Evolutionary conservation across 2,113 vertebrate genomes (phyloP).

Genomic region (Eptesicus fuscus): DNA sequence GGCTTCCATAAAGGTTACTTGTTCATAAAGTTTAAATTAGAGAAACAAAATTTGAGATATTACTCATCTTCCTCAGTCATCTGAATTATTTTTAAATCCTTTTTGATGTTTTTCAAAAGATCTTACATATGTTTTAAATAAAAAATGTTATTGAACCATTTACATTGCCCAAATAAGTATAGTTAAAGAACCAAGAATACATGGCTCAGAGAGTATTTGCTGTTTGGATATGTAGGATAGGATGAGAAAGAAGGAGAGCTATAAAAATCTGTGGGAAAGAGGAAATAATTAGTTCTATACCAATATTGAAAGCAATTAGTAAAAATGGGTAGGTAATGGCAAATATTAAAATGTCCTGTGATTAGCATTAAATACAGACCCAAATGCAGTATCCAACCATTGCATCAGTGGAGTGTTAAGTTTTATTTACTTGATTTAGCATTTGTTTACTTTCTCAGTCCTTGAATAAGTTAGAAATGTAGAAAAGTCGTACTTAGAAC

Average conservation of each 20-base stretch:
- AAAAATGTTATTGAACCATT: background rate
- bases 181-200: background rate
- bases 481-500: background rate
- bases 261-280: background rate
- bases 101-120: background rate
- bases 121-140: background rate
- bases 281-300: background rate
- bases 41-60: background rate
- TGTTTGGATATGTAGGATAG: background rate
- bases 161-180: background rate
- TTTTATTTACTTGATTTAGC: background rate
- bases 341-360: background rate
- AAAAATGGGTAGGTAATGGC: background rate
- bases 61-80: background rate
- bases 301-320: background rate
- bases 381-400: background rate
- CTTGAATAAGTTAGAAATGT: background rate
- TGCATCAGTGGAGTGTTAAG: background rate
- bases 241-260: background rate
- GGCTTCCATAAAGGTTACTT: slow-evolving; percentile 36
- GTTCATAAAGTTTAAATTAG: background rate
- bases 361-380: background rate
- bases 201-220: background rate
- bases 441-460: slow-evolving; percentile 10
- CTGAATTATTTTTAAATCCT: slow-evolving; percentile 15